Evolutionary conservation across 1,140 invertebrate genomes (phyloP).

Genomic region (Caerostris darwini): DNA sequence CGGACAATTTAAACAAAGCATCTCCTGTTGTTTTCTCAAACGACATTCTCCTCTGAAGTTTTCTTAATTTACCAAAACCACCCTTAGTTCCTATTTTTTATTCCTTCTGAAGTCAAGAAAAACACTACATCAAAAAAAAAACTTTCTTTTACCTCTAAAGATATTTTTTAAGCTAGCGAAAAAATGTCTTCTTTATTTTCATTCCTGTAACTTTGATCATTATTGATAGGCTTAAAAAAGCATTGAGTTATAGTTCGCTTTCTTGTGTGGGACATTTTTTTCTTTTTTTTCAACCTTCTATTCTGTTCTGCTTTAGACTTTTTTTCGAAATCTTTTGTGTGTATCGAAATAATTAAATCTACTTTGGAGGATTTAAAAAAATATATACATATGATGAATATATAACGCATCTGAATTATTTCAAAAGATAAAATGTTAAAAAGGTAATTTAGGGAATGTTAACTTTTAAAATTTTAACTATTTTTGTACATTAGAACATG

Average conservation of each 20-base stretch:
- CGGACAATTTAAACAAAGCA: conserved; percentile 74
- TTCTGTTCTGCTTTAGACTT: too few relatives aligned
- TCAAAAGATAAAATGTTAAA: too few relatives aligned
- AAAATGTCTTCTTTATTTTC: conserved; percentile 41
- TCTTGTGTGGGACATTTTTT: background rate
- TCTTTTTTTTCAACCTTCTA: background rate
- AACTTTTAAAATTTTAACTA: too few relatives aligned
- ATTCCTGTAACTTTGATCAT: conserved; percentile 70
- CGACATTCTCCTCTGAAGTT: conserved; percentile 67
- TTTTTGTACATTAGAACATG: too few relatives aligned
- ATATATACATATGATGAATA: too few relatives aligned
- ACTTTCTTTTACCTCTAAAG: conserved; percentile 33
- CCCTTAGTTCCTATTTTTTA: background rate
- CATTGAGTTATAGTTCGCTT: background rate
- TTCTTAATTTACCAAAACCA: conserved; percentile 72
- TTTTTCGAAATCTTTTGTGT: background rate
- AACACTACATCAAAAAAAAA: conserved; percentile 31
- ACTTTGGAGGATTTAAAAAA: background rate
- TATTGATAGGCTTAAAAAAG: conserved; percentile 73
- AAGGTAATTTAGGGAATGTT: too few relatives aligned
- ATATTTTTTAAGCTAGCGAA: background rate
- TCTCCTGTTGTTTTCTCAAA: conserved; percentile 41
- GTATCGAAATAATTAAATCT: conserved; percentile 64
- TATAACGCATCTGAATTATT: too few relatives aligned
- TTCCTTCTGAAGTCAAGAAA: background rate